Evolutionary conservation across 2,797 vertebrate species (phyloP).

Genomic region (Acipenser transmontanus): DNA sequence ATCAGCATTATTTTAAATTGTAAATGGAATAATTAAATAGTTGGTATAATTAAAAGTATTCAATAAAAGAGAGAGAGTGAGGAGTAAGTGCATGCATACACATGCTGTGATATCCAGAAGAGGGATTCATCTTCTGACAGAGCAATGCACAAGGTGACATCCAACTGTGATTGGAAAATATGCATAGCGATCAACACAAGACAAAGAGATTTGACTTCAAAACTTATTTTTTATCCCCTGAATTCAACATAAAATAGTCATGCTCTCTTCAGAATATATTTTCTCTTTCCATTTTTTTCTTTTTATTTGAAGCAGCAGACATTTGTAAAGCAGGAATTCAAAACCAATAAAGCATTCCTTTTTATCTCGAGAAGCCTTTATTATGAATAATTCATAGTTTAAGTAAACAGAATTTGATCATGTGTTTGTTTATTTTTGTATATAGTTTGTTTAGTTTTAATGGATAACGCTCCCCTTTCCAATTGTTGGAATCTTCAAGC

Average conservation of each 20-base stretch:
- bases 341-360: slow-evolving; percentile 3
- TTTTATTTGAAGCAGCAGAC: background rate
- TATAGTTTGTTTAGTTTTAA: slow-evolving; percentile 6
- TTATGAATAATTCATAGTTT: slow-evolving; percentile 32
- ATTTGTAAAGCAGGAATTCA: background rate
- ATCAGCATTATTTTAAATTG: slow-evolving; percentile 28
- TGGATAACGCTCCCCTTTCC: background rate
- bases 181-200: slow-evolving; percentile 8
- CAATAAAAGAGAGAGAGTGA: slow-evolving; percentile 21
- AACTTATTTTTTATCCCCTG: background rate
- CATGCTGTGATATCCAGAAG: slow-evolving; percentile 13
- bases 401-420: slow-evolving; percentile 22
- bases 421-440: slow-evolving; percentile 8
- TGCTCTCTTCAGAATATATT: background rate
- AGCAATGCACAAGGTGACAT: background rate
- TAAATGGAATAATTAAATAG: slow-evolving; percentile 30
- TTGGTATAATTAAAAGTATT: slow-evolving; percentile 27
- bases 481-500: slow-evolving; percentile 28
- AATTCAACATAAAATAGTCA: slow-evolving; percentile 17
- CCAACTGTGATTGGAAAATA: slow-evolving; percentile 6
- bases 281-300: background rate
- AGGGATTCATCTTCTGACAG: slow-evolving; percentile 14
- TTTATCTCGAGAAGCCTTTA: background rate
- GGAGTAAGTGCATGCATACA: slow-evolving; percentile 15
- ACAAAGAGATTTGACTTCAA: background rate